Conservation (phyloP, 2,113 vertebrate genomes). For the Seriola rivoliana region DNA sequence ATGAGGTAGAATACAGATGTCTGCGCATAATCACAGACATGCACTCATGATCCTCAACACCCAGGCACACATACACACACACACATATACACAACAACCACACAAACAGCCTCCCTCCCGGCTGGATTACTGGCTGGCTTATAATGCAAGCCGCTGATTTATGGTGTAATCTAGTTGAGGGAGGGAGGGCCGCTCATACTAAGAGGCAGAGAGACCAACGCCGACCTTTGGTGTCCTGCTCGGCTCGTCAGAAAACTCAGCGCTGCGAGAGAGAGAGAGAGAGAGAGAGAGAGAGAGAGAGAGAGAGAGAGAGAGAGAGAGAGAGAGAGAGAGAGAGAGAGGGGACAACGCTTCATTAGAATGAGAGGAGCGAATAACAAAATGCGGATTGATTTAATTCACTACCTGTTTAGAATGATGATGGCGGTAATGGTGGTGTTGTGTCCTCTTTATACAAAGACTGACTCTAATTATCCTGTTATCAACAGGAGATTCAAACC, state of each 20-base stretch:
- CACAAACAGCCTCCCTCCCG: slow-evolving; percentile 20
- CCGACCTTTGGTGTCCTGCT: slow-evolving; percentile 61
- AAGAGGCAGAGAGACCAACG: slow-evolving; percentile 43
- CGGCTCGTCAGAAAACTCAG: slow-evolving; percentile 45
- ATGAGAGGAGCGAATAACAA: slow-evolving; percentile 31
- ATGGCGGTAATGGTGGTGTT: neutral
- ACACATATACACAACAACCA: neutral
- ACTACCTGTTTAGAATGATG: slow-evolving; percentile 34
- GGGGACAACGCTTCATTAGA: slow-evolving; percentile 35
- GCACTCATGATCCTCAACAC: neutral
- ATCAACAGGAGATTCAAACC: slow-evolving; percentile 10
- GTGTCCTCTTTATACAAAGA: too few species aligned
- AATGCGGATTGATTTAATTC: slow-evolving; percentile 51
- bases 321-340: neutral
- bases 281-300: neutral
- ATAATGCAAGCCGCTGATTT: slow-evolving; percentile 41
- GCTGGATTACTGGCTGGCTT: slow-evolving; percentile 43
- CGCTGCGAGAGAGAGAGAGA: neutral
- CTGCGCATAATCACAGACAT: neutral
- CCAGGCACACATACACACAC: neutral
- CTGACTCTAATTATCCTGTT: slow-evolving; percentile 26
- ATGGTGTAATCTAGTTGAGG: slow-evolving; percentile 60
- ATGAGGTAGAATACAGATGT: neutral
- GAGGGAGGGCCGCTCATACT: slow-evolving; percentile 37
- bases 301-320: neutral